Evolutionary conservation across 2,888 invertebrate genomes (phyloP), one percentile per base, ranked within the genome.

Genomic region (Drosophila quinaria): DNA sequence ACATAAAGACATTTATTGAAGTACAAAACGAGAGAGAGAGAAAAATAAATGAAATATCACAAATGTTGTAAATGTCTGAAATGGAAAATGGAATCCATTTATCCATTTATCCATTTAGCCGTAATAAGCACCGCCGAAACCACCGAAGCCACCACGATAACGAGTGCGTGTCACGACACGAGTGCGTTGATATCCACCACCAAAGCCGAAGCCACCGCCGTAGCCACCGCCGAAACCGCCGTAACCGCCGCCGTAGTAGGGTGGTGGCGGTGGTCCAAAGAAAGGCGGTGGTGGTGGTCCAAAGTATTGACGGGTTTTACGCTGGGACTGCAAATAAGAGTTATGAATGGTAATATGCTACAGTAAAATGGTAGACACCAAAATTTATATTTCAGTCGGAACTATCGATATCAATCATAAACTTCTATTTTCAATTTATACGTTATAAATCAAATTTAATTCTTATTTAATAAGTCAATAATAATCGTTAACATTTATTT

Each of bases 161-260:
- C 87, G 81, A 0, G 90, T 90, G 29, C 89, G 89, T 15, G 90
- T 90, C 31, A 90, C 74, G 50, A 78, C 70, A 10, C 82, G 89
- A 1, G 81, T 80, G 35, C 84, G 79, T 33, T 77, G 74, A 51
- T 15, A 75, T 19, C 73, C 69, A 37, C 64, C 74, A 11, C 73
- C 69, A 15, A 39, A 72, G 8, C 74, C 74, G 22, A 50, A 74
- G 19, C 76, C 74, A 1, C 75, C 74, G 0, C 79, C 81, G n/a
- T 54, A 83, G 37, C 13, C 13, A 3, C 72, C 80, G 1, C 79
- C 75, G 41, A 46, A 70, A 37, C 71, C 83, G 2, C 78, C 80
- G 1, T 69, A 72, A 3, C 68, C 74, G 6, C 60, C 65, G 19
- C 71, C 78, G 4, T 75, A 78, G 11, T 78, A 86, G 0, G 76